Percentiles rank a stretch among this genome's conserved stretches.
Conservation (phyloP, 2,797 vertebrate genomes). For the Petrocephalus sullivani region DNA sequence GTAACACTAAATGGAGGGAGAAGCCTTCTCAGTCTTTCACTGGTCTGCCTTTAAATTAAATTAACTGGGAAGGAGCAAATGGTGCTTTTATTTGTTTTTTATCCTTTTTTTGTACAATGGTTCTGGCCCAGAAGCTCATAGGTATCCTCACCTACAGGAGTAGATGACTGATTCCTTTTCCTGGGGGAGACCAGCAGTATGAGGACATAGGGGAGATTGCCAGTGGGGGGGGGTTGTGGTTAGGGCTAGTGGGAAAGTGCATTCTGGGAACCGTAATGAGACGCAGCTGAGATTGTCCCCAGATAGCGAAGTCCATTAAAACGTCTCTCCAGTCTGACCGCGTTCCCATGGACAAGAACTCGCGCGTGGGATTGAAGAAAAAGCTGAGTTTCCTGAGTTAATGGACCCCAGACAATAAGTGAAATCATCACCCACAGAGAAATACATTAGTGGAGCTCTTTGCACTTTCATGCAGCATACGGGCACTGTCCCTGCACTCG, state of each 20-base stretch:
- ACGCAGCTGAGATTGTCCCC: neutral
- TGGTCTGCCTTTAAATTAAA: slow-evolving; percentile 4
- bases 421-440: neutral
- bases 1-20: neutral
- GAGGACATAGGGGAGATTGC: neutral
- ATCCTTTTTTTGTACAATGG: neutral
- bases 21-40: neutral
- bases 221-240: neutral
- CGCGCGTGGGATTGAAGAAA: neutral
- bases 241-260: neutral
- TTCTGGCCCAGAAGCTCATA: neutral
- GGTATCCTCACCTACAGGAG: neutral
- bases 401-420: neutral
- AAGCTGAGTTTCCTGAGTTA: neutral
- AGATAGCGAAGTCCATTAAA: neutral
- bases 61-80: neutral
- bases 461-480: neutral
- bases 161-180: neutral
- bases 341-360: neutral
- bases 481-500: neutral
- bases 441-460: neutral
- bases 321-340: neutral
- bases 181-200: neutral
- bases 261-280: neutral
- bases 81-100: neutral